Percentiles rank a stretch among this genome's conserved stretches.
These are phyloP conservation scores for Chaenocephalus aceratus DNA, from an alignment of 2,113 vertebrate genomes.

Conservation along the genomic window DNA sequence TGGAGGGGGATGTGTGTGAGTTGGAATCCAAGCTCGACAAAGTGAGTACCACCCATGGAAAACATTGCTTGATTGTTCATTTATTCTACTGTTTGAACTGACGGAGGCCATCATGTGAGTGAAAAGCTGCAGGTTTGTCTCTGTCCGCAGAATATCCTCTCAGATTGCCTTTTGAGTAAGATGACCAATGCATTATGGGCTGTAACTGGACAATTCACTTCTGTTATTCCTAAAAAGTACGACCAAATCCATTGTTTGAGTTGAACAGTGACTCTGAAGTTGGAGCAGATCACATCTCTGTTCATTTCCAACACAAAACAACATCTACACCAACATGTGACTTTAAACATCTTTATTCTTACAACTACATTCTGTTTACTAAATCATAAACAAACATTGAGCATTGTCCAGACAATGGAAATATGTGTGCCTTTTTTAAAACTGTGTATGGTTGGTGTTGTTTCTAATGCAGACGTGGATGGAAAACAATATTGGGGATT, in stretches of 20 bases:
- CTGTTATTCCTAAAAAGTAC: neutral
- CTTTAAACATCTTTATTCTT: neutral
- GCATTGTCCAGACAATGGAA: neutral
- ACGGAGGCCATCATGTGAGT: conserved; percentile 21
- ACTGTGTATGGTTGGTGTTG: neutral
- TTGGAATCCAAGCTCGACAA: conserved; percentile 99
- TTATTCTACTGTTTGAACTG: conserved; percentile 45
- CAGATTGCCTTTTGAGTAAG: neutral
- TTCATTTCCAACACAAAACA: neutral
- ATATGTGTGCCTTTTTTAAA: neutral
- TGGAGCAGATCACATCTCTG: neutral
- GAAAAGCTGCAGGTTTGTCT: conserved; percentile 30
- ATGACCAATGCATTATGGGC: neutral
- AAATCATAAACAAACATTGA: neutral
- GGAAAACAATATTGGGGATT: neutral
- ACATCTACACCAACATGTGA: neutral
- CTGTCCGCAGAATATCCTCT: neutral
- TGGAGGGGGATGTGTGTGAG: conserved; percentile 96
- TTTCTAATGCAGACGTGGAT: neutral
- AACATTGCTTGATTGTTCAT: conserved; percentile 62
- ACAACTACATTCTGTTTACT: neutral
- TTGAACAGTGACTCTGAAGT: neutral
- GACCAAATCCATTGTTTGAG: neutral
- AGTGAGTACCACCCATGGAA: conserved; percentile 84
- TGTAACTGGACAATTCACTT: neutral